Evolutionary conservation across 2,113 vertebrate species (phyloP).

Genomic region (Ondatra zibethicus): DNA sequence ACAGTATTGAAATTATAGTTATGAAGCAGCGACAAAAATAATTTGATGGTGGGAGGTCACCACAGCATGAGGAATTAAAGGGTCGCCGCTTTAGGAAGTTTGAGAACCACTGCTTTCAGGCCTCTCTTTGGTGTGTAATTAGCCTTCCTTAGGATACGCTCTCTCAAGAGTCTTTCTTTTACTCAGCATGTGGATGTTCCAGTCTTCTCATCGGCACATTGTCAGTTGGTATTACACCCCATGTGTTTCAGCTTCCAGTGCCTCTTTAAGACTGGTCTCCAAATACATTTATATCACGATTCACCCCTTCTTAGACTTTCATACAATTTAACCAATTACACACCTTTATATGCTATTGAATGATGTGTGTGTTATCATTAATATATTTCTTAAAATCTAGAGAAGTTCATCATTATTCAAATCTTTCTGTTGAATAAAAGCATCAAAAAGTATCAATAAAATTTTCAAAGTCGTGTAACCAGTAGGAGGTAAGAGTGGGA

Average conservation of each 20-base stretch:
- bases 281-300: neutral
- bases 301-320: neutral
- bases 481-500: neutral
- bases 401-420: neutral
- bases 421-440: conserved; percentile 12
- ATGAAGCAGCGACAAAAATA: neutral
- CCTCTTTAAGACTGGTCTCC: neutral
- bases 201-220: neutral
- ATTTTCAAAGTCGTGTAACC: neutral
- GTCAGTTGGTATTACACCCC: neutral
- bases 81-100: neutral
- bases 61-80: neutral
- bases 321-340: neutral
- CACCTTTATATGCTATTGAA: neutral
- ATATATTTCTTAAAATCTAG: neutral
- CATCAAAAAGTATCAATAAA: neutral
- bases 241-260: neutral
- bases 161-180: neutral
- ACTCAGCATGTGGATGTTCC: neutral
- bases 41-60: too few species aligned
- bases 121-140: neutral
- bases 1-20: neutral
- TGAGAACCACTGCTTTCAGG: neutral
- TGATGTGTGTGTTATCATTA: neutral
- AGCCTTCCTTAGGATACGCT: neutral